Conservation (phyloP, 2,113 vertebrate genomes). For the Archocentrus centrarchus region DNA sequence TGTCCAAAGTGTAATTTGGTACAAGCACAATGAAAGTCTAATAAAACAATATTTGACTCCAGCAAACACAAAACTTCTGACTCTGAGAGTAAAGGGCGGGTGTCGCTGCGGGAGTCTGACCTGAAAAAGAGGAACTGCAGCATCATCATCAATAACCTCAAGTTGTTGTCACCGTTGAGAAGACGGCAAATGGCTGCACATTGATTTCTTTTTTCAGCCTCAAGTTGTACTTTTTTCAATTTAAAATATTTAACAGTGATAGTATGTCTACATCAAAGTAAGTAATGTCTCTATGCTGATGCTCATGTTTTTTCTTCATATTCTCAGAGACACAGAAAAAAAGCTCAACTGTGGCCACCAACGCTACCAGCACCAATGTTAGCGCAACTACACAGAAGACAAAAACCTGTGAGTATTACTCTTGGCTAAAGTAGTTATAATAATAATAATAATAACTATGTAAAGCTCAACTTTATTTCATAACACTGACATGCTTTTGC, state of each 20-base stretch:
- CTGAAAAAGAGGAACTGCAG: slow-evolving; percentile 10
- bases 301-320: background rate
- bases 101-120: slow-evolving; percentile 24
- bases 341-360: slow-evolving; percentile 14
- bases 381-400: background rate
- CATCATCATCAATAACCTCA: slow-evolving; percentile 26
- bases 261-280: fast-evolving
- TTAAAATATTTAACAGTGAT: background rate
- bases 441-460: fast-evolving
- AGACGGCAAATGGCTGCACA: background rate
- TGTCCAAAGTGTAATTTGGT: background rate
- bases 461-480: fast-evolving
- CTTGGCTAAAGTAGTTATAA: background rate
- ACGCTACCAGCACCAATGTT: slow-evolving; percentile 8
- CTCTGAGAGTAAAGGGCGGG: background rate
- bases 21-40: background rate
- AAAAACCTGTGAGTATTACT: slow-evolving; percentile 40
- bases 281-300: fast-evolving
- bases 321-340: background rate
- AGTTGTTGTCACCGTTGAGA: fast-evolving
- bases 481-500: background rate
- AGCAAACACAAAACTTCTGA: background rate
- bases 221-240: background rate
- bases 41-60: background rate
- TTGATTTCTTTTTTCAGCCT: background rate